Base-by-base conservation (phyloP, 2,888 invertebrate species). In the Hypomecis punctinalis region DNA sequence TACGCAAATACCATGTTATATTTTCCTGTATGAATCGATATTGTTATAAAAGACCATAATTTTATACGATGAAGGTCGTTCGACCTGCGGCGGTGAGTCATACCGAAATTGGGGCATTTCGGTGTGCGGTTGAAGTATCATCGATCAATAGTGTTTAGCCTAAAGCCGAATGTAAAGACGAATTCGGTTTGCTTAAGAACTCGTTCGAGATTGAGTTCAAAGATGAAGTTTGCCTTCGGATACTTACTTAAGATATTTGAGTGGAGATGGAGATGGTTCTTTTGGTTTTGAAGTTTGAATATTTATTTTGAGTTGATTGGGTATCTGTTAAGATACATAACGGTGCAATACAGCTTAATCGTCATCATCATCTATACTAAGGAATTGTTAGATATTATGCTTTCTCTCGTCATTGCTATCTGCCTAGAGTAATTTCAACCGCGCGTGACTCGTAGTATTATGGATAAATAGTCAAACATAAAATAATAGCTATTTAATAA, bases 51-150 rank as follows among this genome's bases (percentile, higher is more conserved):
- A 85, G 82, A 82, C 76, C 76, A 85, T 84, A 80, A 76, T 85
- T 84, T 85, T 84, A 83, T 76, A 76, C 70, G 69, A 48, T 73
- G 88, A 91, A 91, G 91, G 91, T 83, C 90, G 82, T 74, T 63
- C 63, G 70, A 73, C 67, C 66, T 72, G 76, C 76, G 71, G 76
- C 70, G 76, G 80, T 85, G 83, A 86, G 71, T 86, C 85, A 86
- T 75, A 68, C 75, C 70, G 73, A 73, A 89, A 86, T 85, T 88
- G 81, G 86, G 85, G 81, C 85, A 85, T 80, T 86, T 81, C 79
- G 80, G 79, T 67, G 64, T 76, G 68, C 69, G 70, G 67, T 66
- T 59, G 66, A 61, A 53, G 69, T 69, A 68, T 71, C 67, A 64
- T 66, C 67, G 66, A 69, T 65, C 66, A 66, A 66, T 66, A 66